phyloP scores from a whole-genome alignment of 2,888 invertebrate species.

The Rapana venosa region DNA sequence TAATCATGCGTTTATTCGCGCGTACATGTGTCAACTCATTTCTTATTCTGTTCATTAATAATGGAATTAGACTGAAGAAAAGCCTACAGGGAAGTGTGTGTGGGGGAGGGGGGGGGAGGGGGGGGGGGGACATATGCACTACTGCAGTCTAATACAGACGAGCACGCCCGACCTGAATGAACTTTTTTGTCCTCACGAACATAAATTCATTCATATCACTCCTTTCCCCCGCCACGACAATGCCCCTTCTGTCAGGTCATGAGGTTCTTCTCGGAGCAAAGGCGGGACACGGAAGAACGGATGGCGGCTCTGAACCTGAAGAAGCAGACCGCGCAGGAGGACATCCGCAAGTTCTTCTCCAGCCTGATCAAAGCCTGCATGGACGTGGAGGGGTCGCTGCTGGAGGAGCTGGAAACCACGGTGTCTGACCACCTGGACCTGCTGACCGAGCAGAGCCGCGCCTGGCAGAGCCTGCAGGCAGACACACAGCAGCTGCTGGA shows the following conservation, averaged over 20 bases:
- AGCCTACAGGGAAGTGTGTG: too few relatives aligned
- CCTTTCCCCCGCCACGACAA: too few relatives aligned
- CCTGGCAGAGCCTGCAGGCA: slow-evolving; percentile 29
- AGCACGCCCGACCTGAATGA: too few relatives aligned
- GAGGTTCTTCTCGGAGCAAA: slow-evolving; percentile 37
- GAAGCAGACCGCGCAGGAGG: slow-evolving; percentile 23
- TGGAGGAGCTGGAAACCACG: slow-evolving; percentile 36
- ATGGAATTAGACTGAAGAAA: too few relatives aligned
- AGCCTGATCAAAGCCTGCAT: slow-evolving; percentile 43
- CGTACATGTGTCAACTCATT: too few relatives aligned
- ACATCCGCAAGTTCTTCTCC: slow-evolving; percentile 33
- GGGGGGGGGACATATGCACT: too few relatives aligned
- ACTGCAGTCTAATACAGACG: too few relatives aligned
- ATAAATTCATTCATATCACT: too few relatives aligned
- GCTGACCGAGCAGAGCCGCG: slow-evolving; percentile 16
- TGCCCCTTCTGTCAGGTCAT: slow-evolving; percentile 8
- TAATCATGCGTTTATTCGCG: too few relatives aligned
- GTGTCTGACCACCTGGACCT: slow-evolving; percentile 37
- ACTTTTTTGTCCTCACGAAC: too few relatives aligned
- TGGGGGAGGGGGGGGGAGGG: too few relatives aligned
- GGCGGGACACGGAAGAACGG: slow-evolving; percentile 10
- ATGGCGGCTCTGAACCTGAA: neutral
- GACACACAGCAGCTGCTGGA: slow-evolving; percentile 33
- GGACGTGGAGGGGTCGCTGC: slow-evolving; percentile 34
- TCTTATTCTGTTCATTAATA: too few relatives aligned